A percentile compares a stretch with the other conserved stretches of the same genome.
These are phyloP conservation scores for Microdon myrmicae DNA, from an alignment of 2,888 invertebrate species.

Conservation along the genomic window DNA sequence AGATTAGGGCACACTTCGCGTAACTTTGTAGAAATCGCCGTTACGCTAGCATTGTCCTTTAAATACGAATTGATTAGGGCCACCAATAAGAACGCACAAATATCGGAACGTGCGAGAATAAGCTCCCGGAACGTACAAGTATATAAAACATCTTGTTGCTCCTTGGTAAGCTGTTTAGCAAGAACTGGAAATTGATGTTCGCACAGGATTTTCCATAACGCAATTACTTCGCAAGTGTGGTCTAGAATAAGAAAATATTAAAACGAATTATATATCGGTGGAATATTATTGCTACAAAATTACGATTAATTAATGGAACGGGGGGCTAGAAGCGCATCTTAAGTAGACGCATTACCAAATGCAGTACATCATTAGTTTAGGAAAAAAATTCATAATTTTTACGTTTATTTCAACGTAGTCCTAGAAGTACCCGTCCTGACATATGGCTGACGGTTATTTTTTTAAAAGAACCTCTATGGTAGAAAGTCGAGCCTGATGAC, in stretches of 20 bases:
- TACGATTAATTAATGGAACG: too few species aligned
- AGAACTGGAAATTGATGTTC: constrained; percentile 91
- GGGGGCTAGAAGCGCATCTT: too few species aligned
- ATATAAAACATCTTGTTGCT: constrained; percentile 73
- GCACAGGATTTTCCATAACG: constrained; percentile 91
- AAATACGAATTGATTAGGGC: constrained; percentile 91
- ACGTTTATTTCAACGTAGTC: too few species aligned
- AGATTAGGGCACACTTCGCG: constrained; percentile 92
- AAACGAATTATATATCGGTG: too few species aligned
- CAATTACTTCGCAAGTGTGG: constrained; percentile 88
- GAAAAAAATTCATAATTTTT: too few species aligned
- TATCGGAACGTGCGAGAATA: constrained; percentile 69
- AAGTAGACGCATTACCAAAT: too few species aligned
- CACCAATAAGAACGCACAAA: constrained; percentile 80
- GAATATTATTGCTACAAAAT: too few species aligned
- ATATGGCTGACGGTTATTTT: too few species aligned
- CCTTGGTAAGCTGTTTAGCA: constrained; percentile 75
- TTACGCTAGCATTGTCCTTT: constrained; percentile 93
- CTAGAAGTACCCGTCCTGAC: too few species aligned
- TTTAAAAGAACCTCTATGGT: too few species aligned
- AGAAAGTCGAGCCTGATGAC: too few species aligned
- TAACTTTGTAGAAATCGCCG: constrained; percentile 86
- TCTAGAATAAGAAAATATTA: constrained; percentile 59
- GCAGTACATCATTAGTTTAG: too few species aligned
- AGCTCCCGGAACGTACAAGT: constrained; percentile 71